Percentiles rank a stretch among this genome's conserved stretches.
phyloP scores from a whole-genome alignment of 2,113 vertebrate genomes.

The Nesoenas mayeri region DNA sequence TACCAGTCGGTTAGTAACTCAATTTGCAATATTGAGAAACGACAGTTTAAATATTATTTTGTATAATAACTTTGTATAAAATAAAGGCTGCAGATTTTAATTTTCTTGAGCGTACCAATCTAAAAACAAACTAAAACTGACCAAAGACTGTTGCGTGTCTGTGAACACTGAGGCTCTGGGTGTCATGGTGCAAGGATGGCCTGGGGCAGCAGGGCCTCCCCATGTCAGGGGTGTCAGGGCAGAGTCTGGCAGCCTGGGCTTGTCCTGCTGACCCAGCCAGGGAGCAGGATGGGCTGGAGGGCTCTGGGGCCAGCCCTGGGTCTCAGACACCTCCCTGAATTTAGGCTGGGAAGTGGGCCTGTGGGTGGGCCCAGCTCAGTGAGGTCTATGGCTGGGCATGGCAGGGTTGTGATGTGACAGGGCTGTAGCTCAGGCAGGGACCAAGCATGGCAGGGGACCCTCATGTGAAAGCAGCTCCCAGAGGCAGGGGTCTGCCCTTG shows the following conservation, averaged over 20 bases:
- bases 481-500: rapidly evolving
- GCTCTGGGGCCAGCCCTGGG: neutral
- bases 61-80: neutral
- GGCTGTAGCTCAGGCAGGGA: neutral
- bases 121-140: neutral
- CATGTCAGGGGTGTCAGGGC: neutral
- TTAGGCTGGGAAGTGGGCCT: neutral
- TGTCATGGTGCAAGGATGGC: neutral
- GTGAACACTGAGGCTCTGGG: neutral
- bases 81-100: neutral
- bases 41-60: neutral
- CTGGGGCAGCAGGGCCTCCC: neutral
- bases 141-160: rapidly evolving
- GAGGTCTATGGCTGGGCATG: too few species aligned
- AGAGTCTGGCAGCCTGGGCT: neutral
- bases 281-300: neutral
- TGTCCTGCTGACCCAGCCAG: rapidly evolving
- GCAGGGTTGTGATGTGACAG: neutral
- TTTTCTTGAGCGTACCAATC: neutral
- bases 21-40: neutral
- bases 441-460: rapidly evolving
- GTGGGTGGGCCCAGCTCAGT: too few species aligned
- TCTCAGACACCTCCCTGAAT: too few species aligned
- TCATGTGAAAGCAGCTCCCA: neutral
- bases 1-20: neutral